Evolutionary conservation across 2,888 invertebrate species (phyloP), one percentile per base, ranked within the genome.

Genomic region (Harpagoxenus sublaevis): DNA sequence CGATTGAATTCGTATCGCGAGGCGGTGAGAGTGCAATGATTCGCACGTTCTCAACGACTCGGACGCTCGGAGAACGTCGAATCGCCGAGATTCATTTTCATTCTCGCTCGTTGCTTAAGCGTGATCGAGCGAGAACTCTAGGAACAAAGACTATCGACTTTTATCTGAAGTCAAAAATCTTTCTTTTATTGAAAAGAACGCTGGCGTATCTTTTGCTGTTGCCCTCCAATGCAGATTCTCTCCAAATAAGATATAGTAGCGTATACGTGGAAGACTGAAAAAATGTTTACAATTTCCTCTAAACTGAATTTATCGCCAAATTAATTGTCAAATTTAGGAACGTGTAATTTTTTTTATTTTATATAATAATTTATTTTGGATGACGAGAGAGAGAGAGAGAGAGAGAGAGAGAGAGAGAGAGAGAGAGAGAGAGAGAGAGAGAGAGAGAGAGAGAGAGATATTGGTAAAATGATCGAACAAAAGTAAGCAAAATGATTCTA

Each of bases 31-130:
- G 79, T 48, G 79, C 71, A 60, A 57, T 35, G 79, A 79, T 71
- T 71, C 55, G 78, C 73, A n/a, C 71, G 55, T 70, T 78, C 71
- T 71, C 78, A 78, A 78, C 78, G n/a, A 42, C 55, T 74, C 53
- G 70, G 53, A 42, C 53, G 68, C 77, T 35, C 28, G 42, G 71
- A 71, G 77, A 70, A 70, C 31, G 78, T 71, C 78, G 78, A 79
- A 57, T 62, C 18, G 18, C 23, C 31, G 51, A 45, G 77, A 77
- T 79, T 35, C 57, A 73, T 79, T 79, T 79, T 45, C 73, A 79
- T 73, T 71, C 55, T 79, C 73, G 73, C 65, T 66, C 28, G 18
- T 79, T 79, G 23, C 79, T 35, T 23, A 57, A 79, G 57, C 45
- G 45, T 8, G 55, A 28, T 79, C 57, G 74, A 71, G 62, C 62